Evolutionary conservation across 2,888 invertebrate genomes (phyloP), one percentile per base, ranked within the genome.

Genomic region (Morinoia aosen): DNA sequence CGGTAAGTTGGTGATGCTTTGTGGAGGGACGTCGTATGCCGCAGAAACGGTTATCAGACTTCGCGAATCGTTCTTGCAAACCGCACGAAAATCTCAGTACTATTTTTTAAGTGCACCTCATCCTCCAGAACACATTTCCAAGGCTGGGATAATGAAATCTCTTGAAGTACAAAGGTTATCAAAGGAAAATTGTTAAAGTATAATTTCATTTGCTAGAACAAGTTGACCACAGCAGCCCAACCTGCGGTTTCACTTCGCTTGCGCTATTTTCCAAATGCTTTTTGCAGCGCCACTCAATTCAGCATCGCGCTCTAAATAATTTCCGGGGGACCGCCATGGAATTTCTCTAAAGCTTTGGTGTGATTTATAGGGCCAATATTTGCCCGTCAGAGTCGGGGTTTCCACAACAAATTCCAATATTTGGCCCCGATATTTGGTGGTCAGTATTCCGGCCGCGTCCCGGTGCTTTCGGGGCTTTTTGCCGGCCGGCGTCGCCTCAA

Each of bases 301-400:
- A 39, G 48, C 90, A 48, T 90, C 40, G 48, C 39, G 48, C 90
- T 48, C 90, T 90, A 90, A 90, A 90, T 40, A 90, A 90, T 40
- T 90, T 90, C 39, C 90, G 5, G 12, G 76, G 90, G 90, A 90
- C 40, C 48, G 90, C 90, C 57, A 57, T 93, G 12, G 93, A 93
- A 93, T 57, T 93, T 93, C 93, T 93, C 33, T 93, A 93, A 93
- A 93, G 93, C 93, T 93, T 93, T 56, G 48, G 56, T 57, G 93
- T 93, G 93, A 93, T 93, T 93, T 93, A 93, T 93, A 93, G 93
- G 93, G 25, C 93, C 93, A 93, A 93, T 93, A 93, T 93, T 93
- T 93, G 93, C 93, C 91, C 58, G 93, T 93, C 93, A 93, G 93
- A 93, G 93, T 93, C 93, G 33, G 57, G 93, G 93, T 48, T 93